Evolutionary conservation across 2,888 invertebrate species (phyloP), one percentile per base, ranked within the genome.

Genomic region (Tiliacea aurago): DNA sequence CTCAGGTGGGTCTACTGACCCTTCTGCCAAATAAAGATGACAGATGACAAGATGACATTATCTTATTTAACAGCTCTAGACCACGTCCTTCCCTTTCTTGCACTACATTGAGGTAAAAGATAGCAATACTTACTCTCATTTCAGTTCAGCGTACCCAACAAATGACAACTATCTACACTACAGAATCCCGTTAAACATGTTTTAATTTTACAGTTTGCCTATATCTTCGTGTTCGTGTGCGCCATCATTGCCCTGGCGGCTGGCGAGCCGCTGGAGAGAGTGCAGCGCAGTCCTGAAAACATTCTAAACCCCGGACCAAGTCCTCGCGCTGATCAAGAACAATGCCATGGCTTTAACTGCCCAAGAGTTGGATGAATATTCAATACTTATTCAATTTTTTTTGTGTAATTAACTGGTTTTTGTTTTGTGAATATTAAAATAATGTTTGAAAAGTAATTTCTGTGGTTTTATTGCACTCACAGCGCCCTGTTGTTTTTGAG

Each of bases 261-360:
- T 4, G 70, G 47, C 20, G 69, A 41, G 5, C 51, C 56, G 13
- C 15, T 41, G 41, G 10, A 1, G 11, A 59, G 71, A 51, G 43
- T 58, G n/a, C 49, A 45, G 51, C 71, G 71, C 69, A 72, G 69
- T 58, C 70, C 70, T 47, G 56, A 15, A 10, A 64, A 56, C 37
- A n/a, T 68, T 23, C 55, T 45, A 23, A 47, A 41, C 47, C 68
- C 70, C 41, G 69, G 28, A 4, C 37, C 37, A 37, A 5, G 4
- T 28, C 69, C 62, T 11, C 47, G 37, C 9, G 1, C 4, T 7
- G 13, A 20, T 23, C 0, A 5, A 13, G 1, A 2, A 10, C 18
- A 23, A 7, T 4, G 4, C 6, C 4, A 18, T 23, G 20, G 28
- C 28, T 1, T 1, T 2, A 0, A 28, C 23, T 15, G 13, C 56